Evolutionary conservation across 2,797 vertebrate genomes (phyloP), one percentile per base, ranked within the genome.

Genomic region (Rhinatrema bivittatum): DNA sequence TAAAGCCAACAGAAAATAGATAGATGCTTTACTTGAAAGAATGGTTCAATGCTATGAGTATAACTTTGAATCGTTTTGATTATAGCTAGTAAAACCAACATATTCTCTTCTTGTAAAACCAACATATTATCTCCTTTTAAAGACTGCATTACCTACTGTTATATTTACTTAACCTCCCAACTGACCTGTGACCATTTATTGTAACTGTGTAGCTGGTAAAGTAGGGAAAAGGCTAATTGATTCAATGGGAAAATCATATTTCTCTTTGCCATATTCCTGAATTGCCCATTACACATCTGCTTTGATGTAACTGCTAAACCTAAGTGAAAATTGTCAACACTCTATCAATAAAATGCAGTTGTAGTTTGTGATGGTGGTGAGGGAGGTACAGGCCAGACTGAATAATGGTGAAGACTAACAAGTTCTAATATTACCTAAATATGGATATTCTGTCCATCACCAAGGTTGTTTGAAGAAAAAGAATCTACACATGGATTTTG

Each of bases 181-280:
- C 14, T 59, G 40, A 63, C 56, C 48, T 42, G 20, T 62, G 32
- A 56, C 45, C 24, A 21, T 33, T 64, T 56, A 46, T 46, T 32
- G 38, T 16, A 62, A 44, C 43, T 53, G 4, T 53, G 4, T 56
- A 21, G 40, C 32, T 53, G 56, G 50, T 19, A 56, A 36, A 56
- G 20, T 28, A 57, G 54, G 12, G 27, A 59, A 21, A 58, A 34
- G 39, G 29, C 32, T 62, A 42, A 67, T 42, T 62, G 30, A 66
- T 65, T 65, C 41, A 63, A 39, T 29, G 50, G 42, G 45, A 34
- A 46, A 70, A 41, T 41, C 30, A 39, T 46, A 14, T 41, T 58
- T 71, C 62, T 63, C 52, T 55, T 50, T 59, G 54, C 36, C 17
- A 54, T 60, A 50, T 57, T 36, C 13, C 6, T 59, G 62, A 56